Base-by-base conservation (phyloP, 2,888 invertebrate genomes). In the Oasisia sp. region DNA sequence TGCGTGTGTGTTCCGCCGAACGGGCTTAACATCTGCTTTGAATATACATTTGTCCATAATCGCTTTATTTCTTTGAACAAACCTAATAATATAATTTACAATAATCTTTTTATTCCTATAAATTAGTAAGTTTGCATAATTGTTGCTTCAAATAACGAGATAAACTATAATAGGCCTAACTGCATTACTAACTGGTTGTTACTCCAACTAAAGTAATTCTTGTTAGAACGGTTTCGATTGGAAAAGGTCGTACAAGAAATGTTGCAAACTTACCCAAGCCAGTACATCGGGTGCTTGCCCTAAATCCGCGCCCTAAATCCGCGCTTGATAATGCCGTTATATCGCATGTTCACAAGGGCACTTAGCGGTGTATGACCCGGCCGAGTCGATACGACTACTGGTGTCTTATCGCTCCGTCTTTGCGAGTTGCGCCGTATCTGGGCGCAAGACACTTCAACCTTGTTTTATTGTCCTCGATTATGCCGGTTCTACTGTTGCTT, bases 381-480 rank as follows among this genome's bases (percentile, higher is more conserved):
- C 27, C 74, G 74, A 27, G 74, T 27, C 74, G 74, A 74, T 74
- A 74, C 27, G 74, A 74, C 74, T 74, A 27, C 27, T 74, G 5
- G 74, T 74, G 74, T 74, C 74, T 74, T 74, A 74, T 74, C 74
- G 27, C 74, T 27, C 74, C 74, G 74, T 74, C 74, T 74, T 27
- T 74, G 27, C 19, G 19, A 74, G 74, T n/a, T 19, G 74, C 74
- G 74, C 74, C 27, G 74, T 74, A 74, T 74, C 74, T 74, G 74
- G 74, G 74, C 14, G n/a, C 19, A 27, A 74, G n/a, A 74, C 74
- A 74, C 74, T 74, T 74, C 19, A 74, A 74, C 74, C 74, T 19
- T 74, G 74, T 74, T 74, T 74, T 74, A 74, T 74, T 74, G 74
- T 27, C 74, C 74, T 27, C 74, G 74, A 74, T 74, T 74, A 74